phyloP scores from a whole-genome alignment of 53 echinoderm and acorn worm species.

The Zoroaster sp. region DNA sequence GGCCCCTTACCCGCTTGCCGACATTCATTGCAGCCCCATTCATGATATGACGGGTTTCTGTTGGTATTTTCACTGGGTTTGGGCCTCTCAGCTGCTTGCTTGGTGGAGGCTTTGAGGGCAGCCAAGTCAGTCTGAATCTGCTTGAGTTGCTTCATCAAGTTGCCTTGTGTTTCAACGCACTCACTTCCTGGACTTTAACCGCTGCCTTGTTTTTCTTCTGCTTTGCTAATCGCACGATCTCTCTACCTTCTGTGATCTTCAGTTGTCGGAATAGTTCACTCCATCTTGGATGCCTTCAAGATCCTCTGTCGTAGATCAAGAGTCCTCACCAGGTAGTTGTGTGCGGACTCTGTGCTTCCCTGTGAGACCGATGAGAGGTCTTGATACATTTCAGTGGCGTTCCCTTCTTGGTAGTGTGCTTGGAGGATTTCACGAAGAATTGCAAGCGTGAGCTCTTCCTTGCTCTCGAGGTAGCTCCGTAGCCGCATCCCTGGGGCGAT shows the following conservation, averaged over 20 bases:
- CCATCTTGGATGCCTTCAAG: slow-evolving; percentile 40
- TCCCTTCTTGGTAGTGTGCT: slow-evolving; percentile 37
- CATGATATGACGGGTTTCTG: neutral
- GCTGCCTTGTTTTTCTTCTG: slow-evolving; percentile 8
- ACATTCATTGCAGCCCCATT: slow-evolving; percentile 10
- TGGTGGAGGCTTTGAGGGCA: slow-evolving; percentile 10
- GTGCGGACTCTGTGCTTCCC: neutral
- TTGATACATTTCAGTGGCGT: slow-evolving; percentile 34
- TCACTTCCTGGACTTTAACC: neutral
- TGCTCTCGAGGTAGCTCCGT: slow-evolving; percentile 44
- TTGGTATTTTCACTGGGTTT: neutral
- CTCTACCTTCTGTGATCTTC: slow-evolving; percentile 16
- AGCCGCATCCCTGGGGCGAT: slow-evolving; percentile 33
- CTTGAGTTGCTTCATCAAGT: slow-evolving; percentile 9
- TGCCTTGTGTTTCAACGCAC: neutral
- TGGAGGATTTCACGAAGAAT: slow-evolving; percentile 22
- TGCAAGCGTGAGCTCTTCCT: slow-evolving; percentile 15
- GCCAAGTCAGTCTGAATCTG: slow-evolving; percentile 42
- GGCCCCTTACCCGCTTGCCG: neutral
- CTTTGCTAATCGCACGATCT: slow-evolving; percentile 9
- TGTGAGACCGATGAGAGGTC: slow-evolving; percentile 49
- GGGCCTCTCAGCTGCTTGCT: neutral
- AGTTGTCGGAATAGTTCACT: slow-evolving; percentile 19
- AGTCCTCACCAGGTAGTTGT: slow-evolving; percentile 50
- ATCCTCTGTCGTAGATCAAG: slow-evolving; percentile 58